phyloP scores from a whole-genome alignment of 2,888 invertebrate species.

The Athalia rosae region DNA sequence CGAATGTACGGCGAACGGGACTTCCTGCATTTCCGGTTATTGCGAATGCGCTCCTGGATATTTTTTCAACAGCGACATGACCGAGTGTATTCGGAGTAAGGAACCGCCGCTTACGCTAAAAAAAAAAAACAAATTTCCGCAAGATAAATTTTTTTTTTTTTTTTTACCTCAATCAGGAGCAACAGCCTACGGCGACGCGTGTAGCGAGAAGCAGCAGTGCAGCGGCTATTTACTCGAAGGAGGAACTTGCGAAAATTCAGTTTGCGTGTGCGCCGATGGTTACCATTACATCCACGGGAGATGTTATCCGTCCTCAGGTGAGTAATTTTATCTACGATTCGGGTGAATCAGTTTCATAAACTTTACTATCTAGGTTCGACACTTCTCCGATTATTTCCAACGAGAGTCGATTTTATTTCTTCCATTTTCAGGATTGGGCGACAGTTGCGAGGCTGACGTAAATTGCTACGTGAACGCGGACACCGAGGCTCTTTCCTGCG shows the following conservation, averaged over 20 bases:
- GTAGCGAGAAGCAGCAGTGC: constrained; percentile 61
- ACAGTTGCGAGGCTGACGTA: constrained; percentile 56
- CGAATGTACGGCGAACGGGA: constrained; percentile 54
- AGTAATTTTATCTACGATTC: constrained; percentile 24
- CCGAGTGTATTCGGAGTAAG: constrained; percentile 59
- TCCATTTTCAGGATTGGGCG: constrained; percentile 57
- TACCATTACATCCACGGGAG: constrained; percentile 64
- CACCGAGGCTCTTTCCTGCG: constrained; percentile 60
- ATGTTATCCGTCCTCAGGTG: constrained; percentile 61
- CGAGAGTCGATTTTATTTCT: no score
- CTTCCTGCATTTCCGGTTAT: constrained; percentile 51
- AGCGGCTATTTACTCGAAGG: constrained; percentile 57
- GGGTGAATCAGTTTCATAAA: neutral
- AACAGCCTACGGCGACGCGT: constrained; percentile 54
- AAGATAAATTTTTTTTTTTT: no score
- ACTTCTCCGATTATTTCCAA: neutral
- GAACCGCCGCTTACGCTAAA: neutral
- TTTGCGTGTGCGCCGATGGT: constrained; percentile 58
- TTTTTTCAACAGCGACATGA: constrained; percentile 55
- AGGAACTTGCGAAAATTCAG: constrained; percentile 55
- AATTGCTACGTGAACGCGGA: constrained; percentile 65
- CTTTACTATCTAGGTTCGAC: neutral
- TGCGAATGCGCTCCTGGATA: constrained; percentile 57
- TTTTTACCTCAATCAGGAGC: constrained; percentile 52
- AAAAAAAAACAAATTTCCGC: neutral